Percentiles rank a stretch among this genome's conserved stretches.
phyloP scores from a whole-genome alignment of 2,797 vertebrate species.

The Sus cebifrons region DNA sequence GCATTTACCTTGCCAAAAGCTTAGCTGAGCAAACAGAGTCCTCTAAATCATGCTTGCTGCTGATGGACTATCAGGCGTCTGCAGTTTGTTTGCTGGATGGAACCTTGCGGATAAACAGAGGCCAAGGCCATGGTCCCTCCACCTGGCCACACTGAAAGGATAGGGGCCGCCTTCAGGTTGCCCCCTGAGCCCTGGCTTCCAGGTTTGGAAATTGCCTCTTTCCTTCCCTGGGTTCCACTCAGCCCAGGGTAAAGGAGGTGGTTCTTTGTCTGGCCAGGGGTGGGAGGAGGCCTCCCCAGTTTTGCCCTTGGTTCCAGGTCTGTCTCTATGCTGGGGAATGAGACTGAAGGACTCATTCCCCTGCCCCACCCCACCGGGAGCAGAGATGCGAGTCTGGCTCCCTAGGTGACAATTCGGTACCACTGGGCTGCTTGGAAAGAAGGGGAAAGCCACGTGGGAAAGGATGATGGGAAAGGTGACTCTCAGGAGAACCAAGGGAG shows the following conservation, averaged over 20 bases:
- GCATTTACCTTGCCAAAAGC: slow-evolving; percentile 88
- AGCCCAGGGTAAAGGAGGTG: neutral
- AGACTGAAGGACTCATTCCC: neutral
- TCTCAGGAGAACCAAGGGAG: neutral
- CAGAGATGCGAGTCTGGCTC: slow-evolving; percentile 53
- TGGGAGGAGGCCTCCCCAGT: neutral
- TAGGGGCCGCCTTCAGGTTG: neutral
- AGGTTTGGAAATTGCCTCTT: neutral
- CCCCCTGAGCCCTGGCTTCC: neutral
- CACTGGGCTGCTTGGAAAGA: slow-evolving; percentile 10
- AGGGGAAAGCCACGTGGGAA: neutral
- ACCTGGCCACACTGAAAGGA: neutral
- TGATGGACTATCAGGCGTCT: slow-evolving; percentile 85
- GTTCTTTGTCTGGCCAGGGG: neutral
- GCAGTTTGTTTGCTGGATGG: slow-evolving; percentile 81
- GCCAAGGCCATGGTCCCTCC: neutral
- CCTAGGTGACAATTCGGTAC: slow-evolving; percentile 61
- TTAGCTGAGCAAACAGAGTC: slow-evolving; percentile 87
- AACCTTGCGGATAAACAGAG: slow-evolving; percentile 42
- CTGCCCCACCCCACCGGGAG: neutral
- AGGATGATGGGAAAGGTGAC: slow-evolving; percentile 50
- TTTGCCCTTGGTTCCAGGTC: slow-evolving; percentile 23
- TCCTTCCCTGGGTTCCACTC: neutral
- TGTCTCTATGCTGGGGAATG: neutral
- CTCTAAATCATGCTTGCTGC: slow-evolving; percentile 85